These are phyloP conservation scores for Aleiodes testaceus DNA, from an alignment of 2,888 invertebrate species.

Conservation along the genomic window DNA sequence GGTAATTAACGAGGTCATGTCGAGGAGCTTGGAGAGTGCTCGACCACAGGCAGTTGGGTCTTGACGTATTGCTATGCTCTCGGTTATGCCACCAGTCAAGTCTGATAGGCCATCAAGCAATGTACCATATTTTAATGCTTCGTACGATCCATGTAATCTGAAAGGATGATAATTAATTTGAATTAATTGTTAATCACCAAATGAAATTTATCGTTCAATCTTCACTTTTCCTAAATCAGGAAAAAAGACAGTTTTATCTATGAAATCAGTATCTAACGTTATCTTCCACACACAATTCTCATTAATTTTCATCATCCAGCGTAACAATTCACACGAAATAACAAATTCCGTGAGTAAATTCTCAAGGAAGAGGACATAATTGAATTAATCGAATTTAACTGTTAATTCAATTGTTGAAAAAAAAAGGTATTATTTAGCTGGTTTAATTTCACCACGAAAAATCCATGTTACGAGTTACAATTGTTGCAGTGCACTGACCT, in stretches of 20 bases:
- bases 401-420: conserved; percentile 4
- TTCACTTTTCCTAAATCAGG: no score
- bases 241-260: no score
- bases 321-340: conserved; percentile 51
- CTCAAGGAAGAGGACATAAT: conserved; percentile 61
- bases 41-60: conserved; percentile 81
- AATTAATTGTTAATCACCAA: conserved; percentile 9
- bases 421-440: not conserved
- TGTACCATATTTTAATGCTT: conserved; percentile 94
- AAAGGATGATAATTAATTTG: conserved; percentile 53
- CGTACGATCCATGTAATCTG: conserved; percentile 93
- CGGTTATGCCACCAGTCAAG: conserved; percentile 91
- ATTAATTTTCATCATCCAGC: conserved; percentile 8
- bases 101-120: conserved; percentile 90
- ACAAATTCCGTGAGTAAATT: conserved; percentile 61
- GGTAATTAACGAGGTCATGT: conserved; percentile 90
- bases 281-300: not conserved
- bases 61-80: conserved; percentile 83
- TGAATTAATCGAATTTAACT: conserved; percentile 26
- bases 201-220: no score
- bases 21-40: conserved; percentile 81
- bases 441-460: not conserved
- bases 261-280: conserved; percentile 3
- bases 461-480: conserved; percentile 39
- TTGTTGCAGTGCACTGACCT: conserved; percentile 66